phyloP scores from a whole-genome alignment of 92 coral and sea anemone genomes.

The Plumapathes pennacea region DNA sequence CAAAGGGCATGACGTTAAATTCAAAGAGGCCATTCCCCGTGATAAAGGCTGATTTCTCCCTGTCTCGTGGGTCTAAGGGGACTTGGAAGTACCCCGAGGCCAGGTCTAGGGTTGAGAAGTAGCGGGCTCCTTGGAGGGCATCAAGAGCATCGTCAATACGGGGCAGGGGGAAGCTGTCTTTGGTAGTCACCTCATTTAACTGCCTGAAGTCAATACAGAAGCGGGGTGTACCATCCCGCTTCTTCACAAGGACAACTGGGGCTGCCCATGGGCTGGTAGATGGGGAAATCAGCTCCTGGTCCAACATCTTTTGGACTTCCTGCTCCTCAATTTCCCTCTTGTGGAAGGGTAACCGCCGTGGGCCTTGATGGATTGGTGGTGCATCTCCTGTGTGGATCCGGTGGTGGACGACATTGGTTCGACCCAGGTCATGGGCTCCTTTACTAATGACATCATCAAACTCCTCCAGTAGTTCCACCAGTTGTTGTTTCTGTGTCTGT shows the following conservation, averaged over 20 bases:
- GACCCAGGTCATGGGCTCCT: no score
- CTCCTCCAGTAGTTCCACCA: no score
- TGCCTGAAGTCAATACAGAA: slow-evolving; percentile 40
- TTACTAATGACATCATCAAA: no score
- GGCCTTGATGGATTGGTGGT: slow-evolving; percentile 2
- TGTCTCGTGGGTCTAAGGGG: slow-evolving; percentile 13
- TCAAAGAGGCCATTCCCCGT: slow-evolving; percentile 42
- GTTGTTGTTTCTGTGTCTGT: no score
- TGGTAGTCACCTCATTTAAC: slow-evolving; percentile 29
- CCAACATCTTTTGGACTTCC: slow-evolving; percentile 20
- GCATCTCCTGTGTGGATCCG: slow-evolving; percentile 30
- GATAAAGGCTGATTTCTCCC: slow-evolving; percentile 36
- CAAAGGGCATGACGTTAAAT: slow-evolving; percentile 23
- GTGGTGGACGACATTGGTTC: no score
- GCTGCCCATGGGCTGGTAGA: slow-evolving; percentile 43
- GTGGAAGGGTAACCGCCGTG: slow-evolving; percentile 7
- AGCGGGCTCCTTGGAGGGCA: slow-evolving; percentile 21
- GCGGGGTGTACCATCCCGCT: slow-evolving; percentile 7
- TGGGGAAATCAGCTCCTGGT: slow-evolving; percentile 15
- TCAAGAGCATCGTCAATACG: slow-evolving; percentile 38
- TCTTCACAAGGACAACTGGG: slow-evolving; percentile 27
- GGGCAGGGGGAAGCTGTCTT: slow-evolving; percentile 42
- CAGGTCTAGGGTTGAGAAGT: slow-evolving; percentile 37
- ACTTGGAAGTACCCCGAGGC: slow-evolving; percentile 25
- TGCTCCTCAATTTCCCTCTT: slow-evolving; percentile 6